These are phyloP conservation scores for Frieseomelitta varia DNA, from an alignment of 1,140 invertebrate species.

Conservation along the genomic window DNA sequence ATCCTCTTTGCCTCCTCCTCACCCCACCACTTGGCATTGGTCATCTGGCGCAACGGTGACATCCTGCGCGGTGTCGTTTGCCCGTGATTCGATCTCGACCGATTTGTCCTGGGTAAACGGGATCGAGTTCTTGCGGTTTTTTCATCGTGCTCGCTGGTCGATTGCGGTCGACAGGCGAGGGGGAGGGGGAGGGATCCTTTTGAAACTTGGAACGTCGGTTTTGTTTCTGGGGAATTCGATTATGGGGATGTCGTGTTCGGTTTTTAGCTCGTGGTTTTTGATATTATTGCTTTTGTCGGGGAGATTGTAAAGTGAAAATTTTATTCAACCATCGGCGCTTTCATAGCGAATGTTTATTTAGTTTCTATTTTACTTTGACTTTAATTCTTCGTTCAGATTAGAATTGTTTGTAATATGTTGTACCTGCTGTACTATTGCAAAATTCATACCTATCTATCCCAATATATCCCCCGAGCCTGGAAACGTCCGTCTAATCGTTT, in stretches of 20 bases:
- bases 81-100: conserved; percentile 12
- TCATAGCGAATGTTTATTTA: not conserved
- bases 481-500: not conserved
- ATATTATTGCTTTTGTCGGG: not conserved
- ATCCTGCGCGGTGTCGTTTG: conserved; percentile 32
- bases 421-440: too few relatives aligned
- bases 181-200: not conserved
- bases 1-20: not conserved
- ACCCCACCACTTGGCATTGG: not conserved
- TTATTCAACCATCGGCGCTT: not conserved
- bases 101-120: conserved; percentile 23
- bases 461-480: not conserved
- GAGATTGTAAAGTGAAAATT: not conserved
- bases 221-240: conserved; percentile 14
- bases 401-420: too few relatives aligned
- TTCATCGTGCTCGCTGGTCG: not conserved
- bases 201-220: not conserved
- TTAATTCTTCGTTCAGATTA: too few relatives aligned
- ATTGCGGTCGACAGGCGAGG: not conserved
- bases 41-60: conserved; percentile 20
- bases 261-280: not conserved
- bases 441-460: too few relatives aligned
- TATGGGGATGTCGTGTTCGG: not conserved
- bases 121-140: conserved; percentile 14
- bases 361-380: too few relatives aligned